A percentile compares a stretch with the other conserved stretches of the same genome.
phyloP scores from a whole-genome alignment of 2,888 invertebrate genomes.

The Apoderus coryli region DNA sequence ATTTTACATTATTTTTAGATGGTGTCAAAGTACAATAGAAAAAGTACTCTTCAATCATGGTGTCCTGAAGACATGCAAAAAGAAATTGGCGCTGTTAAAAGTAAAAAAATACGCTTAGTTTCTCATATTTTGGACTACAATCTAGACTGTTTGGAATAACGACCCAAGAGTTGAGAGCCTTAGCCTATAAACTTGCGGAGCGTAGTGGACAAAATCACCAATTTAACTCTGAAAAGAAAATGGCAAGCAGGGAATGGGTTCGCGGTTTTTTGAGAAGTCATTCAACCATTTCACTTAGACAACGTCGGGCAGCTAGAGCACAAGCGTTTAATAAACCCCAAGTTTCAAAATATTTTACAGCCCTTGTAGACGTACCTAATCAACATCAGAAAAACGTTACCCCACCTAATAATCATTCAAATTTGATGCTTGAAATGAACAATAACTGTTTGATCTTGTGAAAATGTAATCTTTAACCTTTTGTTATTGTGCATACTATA shows the following conservation, averaged over 20 bases:
- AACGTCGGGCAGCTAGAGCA: constrained; percentile 1
- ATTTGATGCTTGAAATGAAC: too few relatives aligned
- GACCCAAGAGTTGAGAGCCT: background rate
- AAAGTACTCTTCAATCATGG: background rate
- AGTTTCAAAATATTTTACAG: constrained; percentile 5
- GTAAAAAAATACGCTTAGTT: constrained; percentile 6
- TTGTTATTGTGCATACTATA: too few relatives aligned
- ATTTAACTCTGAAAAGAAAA: constrained; percentile 4
- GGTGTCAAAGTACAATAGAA: constrained; percentile 1
- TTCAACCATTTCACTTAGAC: constrained; percentile 4
- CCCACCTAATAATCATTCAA: too few relatives aligned
- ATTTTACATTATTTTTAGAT: constrained; percentile 1
- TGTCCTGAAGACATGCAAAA: constrained; percentile 5
- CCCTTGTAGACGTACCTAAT: too few relatives aligned
- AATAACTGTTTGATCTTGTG: too few relatives aligned
- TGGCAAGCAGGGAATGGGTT: constrained; percentile 5
- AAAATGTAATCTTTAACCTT: too few relatives aligned
- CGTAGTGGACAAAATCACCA: constrained; percentile 1
- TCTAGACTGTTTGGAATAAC: constrained; percentile 7
- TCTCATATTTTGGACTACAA: constrained; percentile 6
- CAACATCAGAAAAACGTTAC: too few relatives aligned
- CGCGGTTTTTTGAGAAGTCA: constrained; percentile 4
- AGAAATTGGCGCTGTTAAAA: constrained; percentile 5
- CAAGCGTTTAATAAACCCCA: constrained; percentile 4
- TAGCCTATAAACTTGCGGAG: constrained; percentile 2